Base-by-base conservation (phyloP, 1,140 invertebrate species). In the Heliconius congener region DNA sequence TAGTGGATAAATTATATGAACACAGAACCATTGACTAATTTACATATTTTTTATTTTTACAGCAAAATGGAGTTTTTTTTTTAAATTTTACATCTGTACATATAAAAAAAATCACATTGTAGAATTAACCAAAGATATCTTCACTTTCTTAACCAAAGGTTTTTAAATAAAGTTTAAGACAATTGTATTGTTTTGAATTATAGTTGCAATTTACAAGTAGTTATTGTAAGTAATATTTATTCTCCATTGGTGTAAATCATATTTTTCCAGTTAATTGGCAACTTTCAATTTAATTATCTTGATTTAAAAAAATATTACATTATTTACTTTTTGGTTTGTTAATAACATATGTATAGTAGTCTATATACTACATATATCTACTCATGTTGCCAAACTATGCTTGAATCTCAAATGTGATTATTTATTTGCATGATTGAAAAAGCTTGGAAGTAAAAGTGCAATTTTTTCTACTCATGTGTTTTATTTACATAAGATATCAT, bases 331-430 rank as follows among this genome's bases (percentile, higher is more conserved):
- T 30, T 71, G 46, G 50, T 72, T 73, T 77, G 55, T 73, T 73
- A 77, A 52, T 46, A 76, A 71, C n/a, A 60, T 66, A 66, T 27
- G 9, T 66, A 66, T 82, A 82, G 79, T 83, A 81, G 80, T 85
- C 84, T 87, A 85, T 85, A 80, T 90, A 88, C 84, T 87, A 52
- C 50, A 52, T 52, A 81, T 87, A 87, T 87, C 86, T 92, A 93
- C 91, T 93, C 90, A 79, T 84, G 91, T 91, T 92, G 93, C 93
- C 93, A 94, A 94, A 94, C 86, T 85, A 84, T 91, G 92, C 93
- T 94, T 93, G 93, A 94, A 94, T 94, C 93, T 93, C 90, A 77
- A 85, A 88, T 90, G 85, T 92, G 87, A 91, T 88, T 94, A 92
- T 93, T 92, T 93, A 93, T 94, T 94, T 94, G 91, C 90, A 92